Percentiles rank a stretch among this genome's conserved stretches.
Evolutionary conservation across 2,888 invertebrate species (phyloP).

Genomic region (Orchesella flavescens): DNA sequence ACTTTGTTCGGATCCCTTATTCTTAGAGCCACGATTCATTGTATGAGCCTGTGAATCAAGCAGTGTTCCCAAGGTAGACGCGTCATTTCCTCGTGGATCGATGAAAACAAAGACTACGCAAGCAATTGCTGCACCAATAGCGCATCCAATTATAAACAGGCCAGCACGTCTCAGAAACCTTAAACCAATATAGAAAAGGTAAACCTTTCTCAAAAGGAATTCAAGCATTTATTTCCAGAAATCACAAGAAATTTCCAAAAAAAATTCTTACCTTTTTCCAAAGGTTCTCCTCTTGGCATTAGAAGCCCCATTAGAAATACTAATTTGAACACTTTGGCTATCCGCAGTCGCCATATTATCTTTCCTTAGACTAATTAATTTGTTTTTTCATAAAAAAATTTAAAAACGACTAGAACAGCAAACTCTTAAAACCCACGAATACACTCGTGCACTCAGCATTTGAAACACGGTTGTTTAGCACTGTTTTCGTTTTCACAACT

Average conservation of each 20-base stretch:
- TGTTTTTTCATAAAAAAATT: background rate
- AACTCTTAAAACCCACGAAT: background rate
- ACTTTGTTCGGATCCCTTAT: slow-evolving; percentile 29
- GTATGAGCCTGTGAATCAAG: slow-evolving; percentile 52
- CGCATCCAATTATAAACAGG: slow-evolving; percentile 46
- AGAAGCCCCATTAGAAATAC: slow-evolving; percentile 47
- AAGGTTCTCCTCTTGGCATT: slow-evolving; percentile 28
- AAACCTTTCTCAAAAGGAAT: too few species aligned
- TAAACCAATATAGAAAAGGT: background rate
- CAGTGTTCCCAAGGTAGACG: slow-evolving; percentile 31
- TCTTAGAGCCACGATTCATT: slow-evolving; percentile 27
- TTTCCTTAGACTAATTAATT: background rate
- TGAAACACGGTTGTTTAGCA: background rate
- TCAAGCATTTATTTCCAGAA: background rate
- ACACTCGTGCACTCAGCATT: background rate
- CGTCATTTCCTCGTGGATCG: slow-evolving; percentile 49
- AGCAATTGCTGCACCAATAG: slow-evolving; percentile 57
- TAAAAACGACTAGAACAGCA: background rate
- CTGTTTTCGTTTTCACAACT: background rate
- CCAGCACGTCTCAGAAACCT: slow-evolving; percentile 57
- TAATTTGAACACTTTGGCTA: slow-evolving; percentile 64
- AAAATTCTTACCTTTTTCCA: slow-evolving; percentile 37
- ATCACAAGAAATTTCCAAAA: background rate
- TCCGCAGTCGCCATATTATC: slow-evolving; percentile 52
- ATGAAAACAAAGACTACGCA: slow-evolving; percentile 55